These are phyloP conservation scores for Lagorchestes hirsutus DNA, from an alignment of 2,797 vertebrate species.

Conservation along the genomic window DNA sequence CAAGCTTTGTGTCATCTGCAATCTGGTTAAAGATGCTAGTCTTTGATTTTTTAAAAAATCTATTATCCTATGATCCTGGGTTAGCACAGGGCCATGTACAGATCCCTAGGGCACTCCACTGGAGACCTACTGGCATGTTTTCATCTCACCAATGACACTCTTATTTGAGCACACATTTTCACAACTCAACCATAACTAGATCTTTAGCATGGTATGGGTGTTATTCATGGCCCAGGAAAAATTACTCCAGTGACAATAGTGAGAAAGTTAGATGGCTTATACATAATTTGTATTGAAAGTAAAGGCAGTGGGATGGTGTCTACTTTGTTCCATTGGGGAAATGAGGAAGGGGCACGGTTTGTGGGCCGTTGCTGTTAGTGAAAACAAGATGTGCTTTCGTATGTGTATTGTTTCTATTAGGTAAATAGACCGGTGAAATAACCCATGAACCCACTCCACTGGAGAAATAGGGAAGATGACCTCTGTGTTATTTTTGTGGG, in stretches of 20 bases:
- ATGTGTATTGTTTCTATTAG: background rate
- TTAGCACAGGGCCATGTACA: background rate
- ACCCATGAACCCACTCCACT: background rate
- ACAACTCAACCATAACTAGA: background rate
- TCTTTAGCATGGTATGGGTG: background rate
- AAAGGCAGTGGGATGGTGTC: background rate
- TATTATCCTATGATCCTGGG: background rate
- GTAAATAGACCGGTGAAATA: background rate
- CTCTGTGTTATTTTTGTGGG: conserved; percentile 36
- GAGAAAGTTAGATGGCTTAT: background rate
- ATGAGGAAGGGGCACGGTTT: accelerated
- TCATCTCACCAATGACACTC: background rate
- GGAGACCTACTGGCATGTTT: background rate
- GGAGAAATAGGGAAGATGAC: conserved; percentile 34
- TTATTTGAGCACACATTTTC: background rate
- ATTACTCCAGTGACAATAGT: background rate
- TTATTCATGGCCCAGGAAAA: background rate
- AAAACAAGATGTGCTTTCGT: background rate
- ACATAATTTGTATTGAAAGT: background rate
- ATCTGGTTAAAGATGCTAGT: background rate
- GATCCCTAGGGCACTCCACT: background rate
- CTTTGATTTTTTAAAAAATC: background rate
- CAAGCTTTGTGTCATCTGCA: background rate
- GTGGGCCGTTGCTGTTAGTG: background rate
- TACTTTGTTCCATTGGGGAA: background rate